Evolutionary conservation across 2,113 vertebrate genomes (phyloP).

Genomic region (zebrafish (Danio rerio)): GRCz12tu NC_133188.1:11332001-11332500

Average conservation of each 20-base stretch:
- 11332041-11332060: not conserved
- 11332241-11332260: not conserved
- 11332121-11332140: conserved; percentile 14
- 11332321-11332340: conserved; percentile 10
- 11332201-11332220: not conserved
- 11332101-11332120: conserved; percentile 17
- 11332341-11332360: conserved; percentile 22
- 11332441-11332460: conserved; percentile 67
- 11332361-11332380: conserved; percentile 1
- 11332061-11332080: not conserved
- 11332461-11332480: conserved; percentile 62
- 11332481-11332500: conserved; percentile 49
- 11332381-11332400: conserved; percentile 1
- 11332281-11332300: conserved; percentile 12
- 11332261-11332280: not conserved
- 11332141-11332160: conserved; percentile 17
- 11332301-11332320: not conserved
- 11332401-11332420: conserved; percentile 12
- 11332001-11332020: not conserved
- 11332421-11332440: not conserved
- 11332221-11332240: not conserved
- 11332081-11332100: not conserved
- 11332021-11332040: not conserved
- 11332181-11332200: not conserved
- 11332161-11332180: conserved; percentile 2